phyloP scores from a whole-genome alignment of 2,888 invertebrate genomes.

The Keiferia lycopersicella region DNA sequence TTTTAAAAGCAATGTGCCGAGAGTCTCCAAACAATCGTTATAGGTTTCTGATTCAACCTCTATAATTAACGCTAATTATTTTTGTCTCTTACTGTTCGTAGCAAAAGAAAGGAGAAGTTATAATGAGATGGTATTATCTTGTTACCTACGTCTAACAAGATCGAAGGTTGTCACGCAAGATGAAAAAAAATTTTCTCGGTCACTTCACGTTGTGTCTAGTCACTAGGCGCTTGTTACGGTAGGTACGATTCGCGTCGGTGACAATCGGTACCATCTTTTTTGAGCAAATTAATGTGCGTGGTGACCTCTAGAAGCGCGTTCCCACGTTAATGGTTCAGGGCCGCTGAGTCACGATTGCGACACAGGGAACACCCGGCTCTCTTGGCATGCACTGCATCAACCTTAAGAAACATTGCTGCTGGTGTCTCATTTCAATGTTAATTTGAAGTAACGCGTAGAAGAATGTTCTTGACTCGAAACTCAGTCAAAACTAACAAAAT shows the following conservation, averaged over 20 bases:
- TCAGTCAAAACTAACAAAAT: neutral
- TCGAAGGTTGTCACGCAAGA: constrained; percentile 22
- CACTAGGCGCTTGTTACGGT: neutral
- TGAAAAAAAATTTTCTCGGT: constrained; percentile 22
- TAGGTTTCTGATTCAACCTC: neutral
- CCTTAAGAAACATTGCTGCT: constrained; percentile 44
- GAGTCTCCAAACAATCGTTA: constrained; percentile 13
- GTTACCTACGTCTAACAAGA: constrained; percentile 5
- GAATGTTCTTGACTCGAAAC: constrained; percentile 8
- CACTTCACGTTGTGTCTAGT: neutral
- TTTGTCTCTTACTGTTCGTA: neutral
- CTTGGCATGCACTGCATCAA: constrained; percentile 58
- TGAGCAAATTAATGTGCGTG: constrained; percentile 40
- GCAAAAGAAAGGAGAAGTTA: neutral
- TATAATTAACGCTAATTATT: constrained; percentile 8
- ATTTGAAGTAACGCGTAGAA: constrained; percentile 32
- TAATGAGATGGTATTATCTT: constrained; percentile 1
- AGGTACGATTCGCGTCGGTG: neutral
- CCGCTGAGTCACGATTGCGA: constrained; percentile 63
- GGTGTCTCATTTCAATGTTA: constrained; percentile 39
- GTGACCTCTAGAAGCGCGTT: constrained; percentile 53
- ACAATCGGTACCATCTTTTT: constrained; percentile 18
- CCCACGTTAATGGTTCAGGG: constrained; percentile 67
- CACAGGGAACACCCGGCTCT: constrained; percentile 69
- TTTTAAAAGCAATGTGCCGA: constrained; percentile 15